Percentiles rank a stretch among this genome's conserved stretches.
phyloP scores from a whole-genome alignment of 37 sponge, comb jelly and placozoan genomes.

The Corticium candelabrum region DNA sequence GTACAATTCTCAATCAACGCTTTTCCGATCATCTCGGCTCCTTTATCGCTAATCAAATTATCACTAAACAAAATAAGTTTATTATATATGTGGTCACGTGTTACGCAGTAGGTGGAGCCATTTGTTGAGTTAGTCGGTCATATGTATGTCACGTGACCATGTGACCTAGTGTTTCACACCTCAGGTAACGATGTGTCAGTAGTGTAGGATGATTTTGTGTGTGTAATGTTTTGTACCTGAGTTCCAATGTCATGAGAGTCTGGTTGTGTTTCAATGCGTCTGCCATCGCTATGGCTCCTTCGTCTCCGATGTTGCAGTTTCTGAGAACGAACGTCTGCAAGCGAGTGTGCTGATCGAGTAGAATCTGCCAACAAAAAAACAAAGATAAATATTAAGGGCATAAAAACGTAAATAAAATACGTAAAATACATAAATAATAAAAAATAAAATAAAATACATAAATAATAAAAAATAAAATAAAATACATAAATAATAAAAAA shows the following conservation, averaged over 20 bases:
- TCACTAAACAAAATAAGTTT: slow-evolving; percentile 11
- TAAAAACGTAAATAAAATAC: no score
- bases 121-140: no score
- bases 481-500: slow-evolving; percentile 1
- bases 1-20: slow-evolving; percentile 28
- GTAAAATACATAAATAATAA: not conserved
- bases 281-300: slow-evolving; percentile 39
- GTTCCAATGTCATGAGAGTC: slow-evolving; percentile 29
- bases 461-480: not conserved
- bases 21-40: slow-evolving; percentile 32
- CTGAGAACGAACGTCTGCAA: slow-evolving; percentile 22
- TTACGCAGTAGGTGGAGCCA: no score
- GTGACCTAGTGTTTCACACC: no score
- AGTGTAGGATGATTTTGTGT: no score
- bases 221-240: slow-evolving; percentile 27
- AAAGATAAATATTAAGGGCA: not conserved
- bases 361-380: slow-evolving; percentile 11
- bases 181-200: no score
- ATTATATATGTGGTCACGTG: not conserved
- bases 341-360: not conserved
- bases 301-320: slow-evolving; percentile 38
- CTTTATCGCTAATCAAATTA: slow-evolving; percentile 44
- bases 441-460: not conserved
- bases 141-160: not conserved
- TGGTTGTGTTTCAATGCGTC: slow-evolving; percentile 19